These are phyloP conservation scores for Potorous gilbertii DNA, from an alignment of 2,797 vertebrate species.

Conservation along the genomic window DNA sequence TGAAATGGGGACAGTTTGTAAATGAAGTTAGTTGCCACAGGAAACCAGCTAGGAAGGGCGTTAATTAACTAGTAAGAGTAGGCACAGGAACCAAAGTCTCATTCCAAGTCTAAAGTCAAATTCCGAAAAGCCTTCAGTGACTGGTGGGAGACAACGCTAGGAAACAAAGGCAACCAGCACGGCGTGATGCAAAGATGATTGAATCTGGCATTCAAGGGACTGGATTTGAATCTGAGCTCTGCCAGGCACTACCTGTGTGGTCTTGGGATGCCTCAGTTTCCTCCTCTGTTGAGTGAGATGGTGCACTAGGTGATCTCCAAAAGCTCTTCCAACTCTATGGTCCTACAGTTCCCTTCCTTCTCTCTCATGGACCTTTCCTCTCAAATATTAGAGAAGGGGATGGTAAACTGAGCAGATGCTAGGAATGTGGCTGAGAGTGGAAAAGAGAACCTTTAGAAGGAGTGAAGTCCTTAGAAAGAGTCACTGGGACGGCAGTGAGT, in stretches of 20 bases:
- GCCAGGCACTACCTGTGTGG: not conserved
- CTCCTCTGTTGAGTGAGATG: not conserved
- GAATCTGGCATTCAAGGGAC: not conserved
- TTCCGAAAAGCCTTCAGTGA: not conserved
- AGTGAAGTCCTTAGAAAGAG: too few relatives aligned
- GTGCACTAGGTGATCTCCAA: not conserved
- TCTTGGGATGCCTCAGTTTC: conserved; percentile 5
- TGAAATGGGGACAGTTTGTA: too few relatives aligned
- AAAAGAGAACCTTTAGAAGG: too few relatives aligned
- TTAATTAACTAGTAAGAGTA: conserved; percentile 23
- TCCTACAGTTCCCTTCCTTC: not conserved
- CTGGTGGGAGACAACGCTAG: too few relatives aligned
- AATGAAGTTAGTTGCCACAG: not conserved
- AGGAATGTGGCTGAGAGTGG: not conserved
- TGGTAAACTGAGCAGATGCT: not conserved
- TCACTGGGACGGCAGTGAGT: too few relatives aligned
- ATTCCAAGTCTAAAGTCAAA: not conserved
- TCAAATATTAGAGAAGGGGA: not conserved
- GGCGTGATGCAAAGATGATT: not conserved
- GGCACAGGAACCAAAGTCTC: not conserved
- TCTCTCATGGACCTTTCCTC: not conserved
- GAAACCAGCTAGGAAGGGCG: not conserved
- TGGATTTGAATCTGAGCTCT: not conserved
- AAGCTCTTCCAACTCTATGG: not conserved
- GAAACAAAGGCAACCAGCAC: not conserved